Evolutionary conservation across 2,113 vertebrate species (phyloP).

Genomic region (Perca fluviatilis): DNA sequence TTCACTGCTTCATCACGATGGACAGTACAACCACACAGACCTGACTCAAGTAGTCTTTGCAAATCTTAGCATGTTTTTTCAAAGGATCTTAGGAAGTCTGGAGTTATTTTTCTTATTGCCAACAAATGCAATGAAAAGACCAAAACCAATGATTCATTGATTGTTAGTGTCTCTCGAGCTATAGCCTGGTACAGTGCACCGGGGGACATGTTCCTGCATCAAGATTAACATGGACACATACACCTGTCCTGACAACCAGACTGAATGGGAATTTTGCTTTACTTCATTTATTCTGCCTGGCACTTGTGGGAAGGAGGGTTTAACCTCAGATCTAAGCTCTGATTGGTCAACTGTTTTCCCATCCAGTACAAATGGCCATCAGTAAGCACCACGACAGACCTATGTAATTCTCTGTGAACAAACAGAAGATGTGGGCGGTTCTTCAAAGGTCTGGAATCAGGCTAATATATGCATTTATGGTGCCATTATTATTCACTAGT

Average conservation of each 20-base stretch:
- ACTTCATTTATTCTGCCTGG: not conserved
- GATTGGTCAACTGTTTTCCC: not conserved
- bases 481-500: not conserved
- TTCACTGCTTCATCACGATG: constrained; percentile 52
- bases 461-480: not conserved
- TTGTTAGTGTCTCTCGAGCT: not conserved
- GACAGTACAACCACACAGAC: constrained; percentile 61
- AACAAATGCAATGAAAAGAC: constrained; percentile 14
- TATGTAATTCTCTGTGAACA: not conserved
- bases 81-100: not conserved
- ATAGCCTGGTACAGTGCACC: not conserved
- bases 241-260: not conserved
- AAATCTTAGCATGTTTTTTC: not conserved
- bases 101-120: constrained; percentile 3
- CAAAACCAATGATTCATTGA: not conserved
- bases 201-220: not conserved
- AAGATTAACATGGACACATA: not conserved
- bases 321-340: not conserved
- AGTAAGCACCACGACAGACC: not conserved
- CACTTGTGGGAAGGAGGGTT: not conserved
- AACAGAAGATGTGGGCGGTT: not conserved
- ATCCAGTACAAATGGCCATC: not conserved
- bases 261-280: not conserved
- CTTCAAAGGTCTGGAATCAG: not conserved
- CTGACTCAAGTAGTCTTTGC: constrained; percentile 57